These are phyloP conservation scores for Eumaeus atala DNA, from an alignment of 1,140 invertebrate genomes.

Conservation along the genomic window DNA sequence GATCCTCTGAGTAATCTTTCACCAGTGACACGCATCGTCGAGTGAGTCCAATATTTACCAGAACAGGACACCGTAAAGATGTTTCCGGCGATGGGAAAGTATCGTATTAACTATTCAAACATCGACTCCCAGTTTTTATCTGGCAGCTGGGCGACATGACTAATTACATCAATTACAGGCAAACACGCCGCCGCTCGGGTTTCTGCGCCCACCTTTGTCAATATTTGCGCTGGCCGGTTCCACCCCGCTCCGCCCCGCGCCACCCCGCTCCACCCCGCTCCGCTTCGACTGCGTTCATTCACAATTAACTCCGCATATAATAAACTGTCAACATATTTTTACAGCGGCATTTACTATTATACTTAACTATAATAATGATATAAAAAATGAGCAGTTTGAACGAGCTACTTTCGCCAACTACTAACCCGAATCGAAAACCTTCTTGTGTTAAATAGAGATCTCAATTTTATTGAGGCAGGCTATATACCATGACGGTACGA, in stretches of 20 bases:
- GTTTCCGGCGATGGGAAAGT: conserved; percentile 63
- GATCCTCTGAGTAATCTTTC: conserved; percentile 5
- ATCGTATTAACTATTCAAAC: conserved; percentile 68
- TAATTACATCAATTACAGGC: conserved; percentile 73
- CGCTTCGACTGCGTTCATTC: too few species aligned
- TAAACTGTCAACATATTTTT: background rate
- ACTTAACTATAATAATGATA: too few species aligned
- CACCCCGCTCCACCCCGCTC: background rate
- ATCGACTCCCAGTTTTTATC: conserved; percentile 56
- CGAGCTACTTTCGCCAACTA: too few species aligned
- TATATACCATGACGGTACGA: too few species aligned
- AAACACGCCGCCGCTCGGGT: conserved; percentile 59
- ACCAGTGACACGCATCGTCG: conserved; percentile 54
- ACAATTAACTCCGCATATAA: too few species aligned
- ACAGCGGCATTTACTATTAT: too few species aligned
- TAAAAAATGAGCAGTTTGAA: too few species aligned
- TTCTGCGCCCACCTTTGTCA: conserved; percentile 67
- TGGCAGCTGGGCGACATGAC: conserved; percentile 65
- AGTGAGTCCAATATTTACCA: conserved; percentile 65
- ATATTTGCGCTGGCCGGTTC: conserved; percentile 50
- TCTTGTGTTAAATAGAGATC: too few species aligned
- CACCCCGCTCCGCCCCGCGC: conserved; percentile 23
- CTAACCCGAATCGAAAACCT: too few species aligned
- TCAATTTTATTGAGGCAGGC: too few species aligned
- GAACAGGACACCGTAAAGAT: conserved; percentile 62